These are phyloP conservation scores for Bursaphelenchus mucronatus DNA, from an alignment of 1,140 invertebrate genomes.

Conservation along the genomic window DNA sequence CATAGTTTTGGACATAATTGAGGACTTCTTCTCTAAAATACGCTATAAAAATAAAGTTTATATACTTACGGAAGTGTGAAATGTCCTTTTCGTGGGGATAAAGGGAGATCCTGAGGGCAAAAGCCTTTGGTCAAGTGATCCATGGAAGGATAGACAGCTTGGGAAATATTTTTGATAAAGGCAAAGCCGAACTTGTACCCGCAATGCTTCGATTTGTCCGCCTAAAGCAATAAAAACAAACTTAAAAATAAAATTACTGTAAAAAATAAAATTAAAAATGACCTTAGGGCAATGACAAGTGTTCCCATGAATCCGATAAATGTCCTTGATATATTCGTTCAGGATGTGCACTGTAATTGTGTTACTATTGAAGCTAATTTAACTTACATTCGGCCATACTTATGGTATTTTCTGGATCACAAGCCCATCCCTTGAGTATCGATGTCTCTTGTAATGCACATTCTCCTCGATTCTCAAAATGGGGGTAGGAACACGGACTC, in stretches of 20 bases:
- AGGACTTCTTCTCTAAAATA: conserved; percentile 10
- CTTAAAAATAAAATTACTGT: background rate
- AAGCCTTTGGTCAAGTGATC: too few relatives aligned
- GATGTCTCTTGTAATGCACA: too few relatives aligned
- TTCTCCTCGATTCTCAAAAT: too few relatives aligned
- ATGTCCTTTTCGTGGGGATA: background rate
- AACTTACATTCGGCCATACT: background rate
- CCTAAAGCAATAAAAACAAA: conserved; percentile 1
- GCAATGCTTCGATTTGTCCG: background rate
- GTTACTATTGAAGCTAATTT: background rate
- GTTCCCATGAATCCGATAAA: conserved; percentile 3
- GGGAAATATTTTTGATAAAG: conserved; percentile 8
- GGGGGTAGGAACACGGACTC: too few relatives aligned
- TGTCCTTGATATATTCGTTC: background rate
- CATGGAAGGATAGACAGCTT: background rate
- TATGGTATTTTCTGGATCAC: background rate
- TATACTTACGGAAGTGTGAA: background rate
- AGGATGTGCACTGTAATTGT: background rate
- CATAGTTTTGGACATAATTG: conserved; percentile 26
- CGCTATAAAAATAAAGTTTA: background rate
- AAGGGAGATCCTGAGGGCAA: too few relatives aligned
- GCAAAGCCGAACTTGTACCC: conserved; percentile 21
- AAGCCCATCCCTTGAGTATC: too few relatives aligned
- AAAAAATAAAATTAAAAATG: conserved; percentile 5
- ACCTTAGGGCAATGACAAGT: background rate